These are phyloP conservation scores for Brachionus sp. DNA, from an alignment of 1,140 invertebrate species.

Conservation along the genomic window DNA sequence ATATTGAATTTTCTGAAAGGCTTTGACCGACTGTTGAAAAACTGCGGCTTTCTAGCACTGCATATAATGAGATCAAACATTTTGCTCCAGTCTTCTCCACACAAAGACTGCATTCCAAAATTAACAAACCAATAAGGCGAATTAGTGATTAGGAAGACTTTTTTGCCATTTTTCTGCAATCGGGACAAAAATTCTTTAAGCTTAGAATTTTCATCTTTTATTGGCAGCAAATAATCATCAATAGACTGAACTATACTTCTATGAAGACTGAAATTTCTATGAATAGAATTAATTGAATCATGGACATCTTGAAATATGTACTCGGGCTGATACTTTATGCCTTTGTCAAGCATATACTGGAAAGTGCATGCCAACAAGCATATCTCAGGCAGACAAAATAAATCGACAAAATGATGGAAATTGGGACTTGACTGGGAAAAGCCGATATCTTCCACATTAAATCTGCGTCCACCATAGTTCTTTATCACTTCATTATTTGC, in stretches of 20 bases:
- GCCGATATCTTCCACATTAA: conserved; percentile 60
- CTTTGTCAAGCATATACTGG: conserved; percentile 76
- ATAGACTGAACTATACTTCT: conserved; percentile 69
- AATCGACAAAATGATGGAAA: conserved; percentile 89
- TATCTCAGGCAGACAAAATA: conserved; percentile 89
- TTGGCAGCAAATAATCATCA: conserved; percentile 47
- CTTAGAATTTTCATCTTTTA: conserved; percentile 56
- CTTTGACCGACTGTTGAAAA: conserved; percentile 79
- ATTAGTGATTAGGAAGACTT: conserved; percentile 91
- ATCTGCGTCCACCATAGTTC: conserved; percentile 71
- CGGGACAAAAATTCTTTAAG: conserved; percentile 73
- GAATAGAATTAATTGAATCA: conserved; percentile 81
- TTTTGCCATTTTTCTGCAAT: conserved; percentile 72
- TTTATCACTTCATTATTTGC: conserved; percentile 77
- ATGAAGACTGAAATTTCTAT: conserved; percentile 78
- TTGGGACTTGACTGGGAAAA: conserved; percentile 63
- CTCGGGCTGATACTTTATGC: conserved; percentile 88
- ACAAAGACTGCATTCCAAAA: conserved; percentile 81
- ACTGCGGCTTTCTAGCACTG: conserved; percentile 87
- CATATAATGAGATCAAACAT: conserved; percentile 92
- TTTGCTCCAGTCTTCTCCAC: conserved; percentile 81
- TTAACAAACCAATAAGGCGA: conserved; percentile 89
- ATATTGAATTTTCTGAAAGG: conserved; percentile 52
- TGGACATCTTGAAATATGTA: conserved; percentile 68
- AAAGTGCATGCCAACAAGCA: conserved; percentile 48